phyloP scores from a whole-genome alignment of 2,888 invertebrate species.

The Drosophila lacicola region DNA sequence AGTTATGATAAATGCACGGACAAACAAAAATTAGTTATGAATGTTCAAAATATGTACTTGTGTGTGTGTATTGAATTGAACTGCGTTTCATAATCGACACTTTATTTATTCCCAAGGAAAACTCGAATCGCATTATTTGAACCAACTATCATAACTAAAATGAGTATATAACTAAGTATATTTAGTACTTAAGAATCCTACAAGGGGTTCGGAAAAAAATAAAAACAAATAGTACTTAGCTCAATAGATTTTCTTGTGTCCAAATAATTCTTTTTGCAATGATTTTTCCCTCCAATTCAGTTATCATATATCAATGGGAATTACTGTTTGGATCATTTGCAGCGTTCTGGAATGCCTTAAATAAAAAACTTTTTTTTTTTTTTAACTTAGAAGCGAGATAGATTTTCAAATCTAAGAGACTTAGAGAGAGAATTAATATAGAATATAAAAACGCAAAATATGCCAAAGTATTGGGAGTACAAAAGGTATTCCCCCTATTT shows the following conservation, averaged over 20 bases:
- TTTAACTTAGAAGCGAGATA: too few species aligned
- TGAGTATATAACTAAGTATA: slow-evolving; percentile 13
- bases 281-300: too few species aligned
- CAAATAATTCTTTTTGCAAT: background rate
- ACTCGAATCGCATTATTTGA: slow-evolving; percentile 4
- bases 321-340: too few species aligned
- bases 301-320: too few species aligned
- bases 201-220: slow-evolving; percentile 13
- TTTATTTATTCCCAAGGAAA: slow-evolving; percentile 13
- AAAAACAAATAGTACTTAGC: slow-evolving; percentile 14
- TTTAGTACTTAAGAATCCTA: slow-evolving; percentile 12
- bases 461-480: too few species aligned
- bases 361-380: too few species aligned
- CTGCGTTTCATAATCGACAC: background rate
- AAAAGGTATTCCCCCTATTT: too few species aligned
- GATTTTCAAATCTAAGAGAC: too few species aligned
- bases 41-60: background rate
- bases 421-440: too few species aligned
- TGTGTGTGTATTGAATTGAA: slow-evolving; percentile 7
- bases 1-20: slow-evolving; percentile 5
- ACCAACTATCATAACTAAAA: slow-evolving; percentile 22
- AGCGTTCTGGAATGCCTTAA: too few species aligned
- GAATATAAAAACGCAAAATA: too few species aligned
- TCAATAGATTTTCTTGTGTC: background rate
- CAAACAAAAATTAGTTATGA: background rate